Conservation (phyloP, 2,888 invertebrate species). For the Alitta virens region DNA sequence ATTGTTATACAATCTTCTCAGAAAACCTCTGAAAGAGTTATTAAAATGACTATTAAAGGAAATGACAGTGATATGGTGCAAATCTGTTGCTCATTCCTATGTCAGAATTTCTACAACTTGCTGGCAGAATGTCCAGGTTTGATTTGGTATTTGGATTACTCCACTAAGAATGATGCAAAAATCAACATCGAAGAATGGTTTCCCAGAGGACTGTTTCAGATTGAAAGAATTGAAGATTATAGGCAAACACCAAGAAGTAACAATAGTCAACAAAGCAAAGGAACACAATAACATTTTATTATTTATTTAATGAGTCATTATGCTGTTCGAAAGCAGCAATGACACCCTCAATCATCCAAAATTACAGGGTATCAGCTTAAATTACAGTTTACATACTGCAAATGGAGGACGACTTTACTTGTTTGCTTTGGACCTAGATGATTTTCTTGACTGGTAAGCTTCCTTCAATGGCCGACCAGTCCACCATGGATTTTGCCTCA, state of each 20-base stretch:
- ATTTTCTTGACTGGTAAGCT: background rate
- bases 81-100: background rate
- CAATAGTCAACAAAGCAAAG: too few relatives aligned
- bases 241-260: too few relatives aligned
- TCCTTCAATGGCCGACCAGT: constrained; percentile 10
- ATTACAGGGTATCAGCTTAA: too few relatives aligned
- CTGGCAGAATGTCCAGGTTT: constrained; percentile 12
- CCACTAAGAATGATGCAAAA: background rate
- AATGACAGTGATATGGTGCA: background rate
- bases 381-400: too few relatives aligned
- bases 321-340: too few relatives aligned
- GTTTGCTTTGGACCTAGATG: too few relatives aligned
- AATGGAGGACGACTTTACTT: too few relatives aligned
- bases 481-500: constrained; percentile 12
- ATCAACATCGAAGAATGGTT: constrained; percentile 10
- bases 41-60: constrained; percentile 10
- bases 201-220: constrained; percentile 1
- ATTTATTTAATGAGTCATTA: too few relatives aligned
- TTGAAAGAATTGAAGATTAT: too few relatives aligned
- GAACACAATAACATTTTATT: too few relatives aligned
- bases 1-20: constrained; percentile 10
- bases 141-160: constrained; percentile 14
- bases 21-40: constrained; percentile 8
- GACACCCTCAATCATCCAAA: too few relatives aligned
- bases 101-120: background rate